Base-by-base conservation (phyloP, 2,888 invertebrate genomes). In the Encarsia formosa region DNA sequence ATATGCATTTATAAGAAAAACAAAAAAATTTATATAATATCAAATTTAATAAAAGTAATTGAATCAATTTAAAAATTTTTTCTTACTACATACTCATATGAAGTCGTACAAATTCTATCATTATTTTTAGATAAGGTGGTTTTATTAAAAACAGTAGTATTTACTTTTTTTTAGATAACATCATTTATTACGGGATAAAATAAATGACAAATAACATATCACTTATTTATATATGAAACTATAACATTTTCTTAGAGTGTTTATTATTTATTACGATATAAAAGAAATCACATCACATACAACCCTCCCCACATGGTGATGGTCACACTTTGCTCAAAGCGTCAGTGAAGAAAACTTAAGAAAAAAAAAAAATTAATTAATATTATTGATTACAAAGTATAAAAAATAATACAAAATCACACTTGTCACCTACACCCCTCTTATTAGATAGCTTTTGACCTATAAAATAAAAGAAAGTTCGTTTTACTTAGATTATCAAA, bases 171-270 rank as follows among this genome's bases (percentile, higher is more conserved):
- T 68, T 71, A 71, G 72, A 71, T 73, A 73, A 73, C 73, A 72
- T 73, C 70, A 71, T 73, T 73, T 73, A 73, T 73, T 73, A 68
- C 69, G 69, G 68, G 69, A 69, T 72, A 71, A 73, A 73, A 73
- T 73, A 72, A 73, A 73, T 73, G 73, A 73, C 69, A 72, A 73
- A 71, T 73, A 73, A 73, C 72, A 71, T 73, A 73, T 73, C 69
- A 70, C 71, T 72, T 73, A n/a, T n/a, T n/a, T n/a, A 71, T 71
- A 72, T 72, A 73, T 66, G 72, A 73, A 73, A 73, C 71, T 73
- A 72, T 72, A 73, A 73, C 71, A 73, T 72, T 72, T n/a, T 72
- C 66, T 73, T 73, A 73, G 63, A 69, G 69, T 71, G 69, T 72
- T 73, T 69, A 70, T 72, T 69, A 65, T 61, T 61, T 65, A 68